Base-by-base conservation (phyloP, 2,888 invertebrate species). In the Lamproptera curius region DNA sequence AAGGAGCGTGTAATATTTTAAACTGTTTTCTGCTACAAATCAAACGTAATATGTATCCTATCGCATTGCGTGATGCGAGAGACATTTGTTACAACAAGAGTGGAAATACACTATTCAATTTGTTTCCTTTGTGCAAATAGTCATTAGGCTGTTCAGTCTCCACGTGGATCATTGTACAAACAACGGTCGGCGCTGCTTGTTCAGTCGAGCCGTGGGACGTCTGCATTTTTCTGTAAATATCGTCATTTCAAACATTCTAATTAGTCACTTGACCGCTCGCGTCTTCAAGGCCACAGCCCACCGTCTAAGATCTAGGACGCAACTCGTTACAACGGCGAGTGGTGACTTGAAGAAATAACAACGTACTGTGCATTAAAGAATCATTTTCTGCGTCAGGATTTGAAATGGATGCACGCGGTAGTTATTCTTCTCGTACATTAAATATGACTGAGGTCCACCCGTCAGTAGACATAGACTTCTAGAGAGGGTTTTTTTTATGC, bases 381-480 rank as follows among this genome's bases (percentile, higher is more conserved):
- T 38, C 47, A 48, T 48, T 37, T 48, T 48, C 42, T 48, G 47
- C 42, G 47, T 48, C 42, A 48, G 47, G 47, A 48, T 48, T 42
- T 42, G 16, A 38, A 42, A 48, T 42, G 38, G 34, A 47, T 42
- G 42, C 38, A 48, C 34, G 26, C 38, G 38, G 23, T 38, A 34
- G 33, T 35, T 42, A 33, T 48, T 48, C 42, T 48, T 42, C 38
- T 8, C 16, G 42, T 48, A 16, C 37, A 48, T 48, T 42, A 42
- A 48, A 42, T 42, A 48, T 48, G 23, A 33, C 47, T 48, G 13
- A 37, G 38, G 47, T 48, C 47, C 47, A 42, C 38, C 42, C 47
- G 47, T 42, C 47, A 48, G 42, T 48, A 39, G 42, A 42, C 47
- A 47, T 47, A 47, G 46, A 48, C 42, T 37, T 48, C 42, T 48